phyloP scores from a whole-genome alignment of 1,140 invertebrate genomes.

The Pissodes strobi region DNA sequence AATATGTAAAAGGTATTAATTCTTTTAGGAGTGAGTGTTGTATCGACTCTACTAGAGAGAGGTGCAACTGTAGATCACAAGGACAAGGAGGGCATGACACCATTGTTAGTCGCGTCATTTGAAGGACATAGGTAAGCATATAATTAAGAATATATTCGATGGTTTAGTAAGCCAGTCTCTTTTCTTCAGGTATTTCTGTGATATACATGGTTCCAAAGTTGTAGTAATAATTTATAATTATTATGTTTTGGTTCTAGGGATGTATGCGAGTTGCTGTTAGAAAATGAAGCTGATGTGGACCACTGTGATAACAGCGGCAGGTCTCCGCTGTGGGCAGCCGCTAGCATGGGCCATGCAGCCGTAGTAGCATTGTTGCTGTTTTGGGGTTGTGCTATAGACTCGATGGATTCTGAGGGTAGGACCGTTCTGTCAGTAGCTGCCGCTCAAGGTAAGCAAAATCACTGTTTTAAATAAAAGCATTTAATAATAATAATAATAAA shows the following conservation, averaged over 20 bases:
- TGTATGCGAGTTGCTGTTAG: conserved; percentile 82
- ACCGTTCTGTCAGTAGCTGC: conserved; percentile 87
- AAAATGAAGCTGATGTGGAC: conserved; percentile 86
- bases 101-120: conserved; percentile 90
- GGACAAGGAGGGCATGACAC: conserved; percentile 92
- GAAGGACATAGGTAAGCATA: conserved; percentile 77
- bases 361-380: conserved; percentile 82
- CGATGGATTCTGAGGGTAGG: conserved; percentile 87
- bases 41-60: conserved; percentile 75
- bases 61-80: conserved; percentile 87
- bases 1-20: neutral
- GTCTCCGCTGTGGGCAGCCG: conserved; percentile 81
- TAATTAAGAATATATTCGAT: too few relatives aligned
- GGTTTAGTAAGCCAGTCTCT: too few relatives aligned
- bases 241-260: conserved; percentile 57
- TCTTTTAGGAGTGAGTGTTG: conserved; percentile 68
- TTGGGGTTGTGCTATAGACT: conserved; percentile 88
- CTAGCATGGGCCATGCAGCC: conserved; percentile 82
- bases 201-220: too few relatives aligned
- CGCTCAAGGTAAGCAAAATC: conserved; percentile 71
- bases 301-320: conserved; percentile 77
- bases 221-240: neutral
- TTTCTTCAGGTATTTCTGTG: too few relatives aligned
- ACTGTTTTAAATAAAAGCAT: too few relatives aligned
- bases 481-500: neutral